Base-by-base conservation (phyloP, 1,140 invertebrate species). In the Linepithema humile region DNA sequence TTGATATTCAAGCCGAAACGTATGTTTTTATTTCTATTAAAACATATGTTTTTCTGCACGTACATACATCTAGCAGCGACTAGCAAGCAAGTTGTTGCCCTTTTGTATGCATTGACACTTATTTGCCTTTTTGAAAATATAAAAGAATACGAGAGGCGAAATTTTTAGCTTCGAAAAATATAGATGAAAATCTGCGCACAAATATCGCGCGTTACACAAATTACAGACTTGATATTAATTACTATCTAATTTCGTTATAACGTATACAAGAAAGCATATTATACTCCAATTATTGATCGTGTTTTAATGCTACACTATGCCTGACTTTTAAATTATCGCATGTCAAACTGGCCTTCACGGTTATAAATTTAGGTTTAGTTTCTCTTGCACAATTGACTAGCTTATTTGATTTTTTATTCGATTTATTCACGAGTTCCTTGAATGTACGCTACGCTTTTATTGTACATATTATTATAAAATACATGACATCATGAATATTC, bases 401-500 rank as follows among this genome's bases (percentile, higher is more conserved):
- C 40, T 40, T 17, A 23, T 17, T 55, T 29, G 5, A 7, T 15
- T 55, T 55, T 55, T 43, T 43, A 3, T 78, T 29, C 23, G n/a
- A 70, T 55, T 80, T 57, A 70, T 55, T 43, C 4, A 17, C 23
- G 2, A 70, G 23, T 70, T 70, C 23, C 40, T 17, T 69, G n/a
- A 55, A 40, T 78, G 69, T 57, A 69, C 35, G n/a, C 12, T 55
- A 32, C 64, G 23, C 60, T 70, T 40, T 55, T 57, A 20, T 35
- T 15, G 48, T 26, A 55, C 48, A 35, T 70, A 70, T 70, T 78
- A 78, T 69, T 80, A 70, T 80, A 70, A 80, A 80, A 80, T 80
- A 80, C 55, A 80, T 80, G 45, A 70, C 64, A 55, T 69, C 75
- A 80, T 80, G 75, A 69, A 80, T 80, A 80, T 80, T 69, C 26